phyloP scores from a whole-genome alignment of 1,140 invertebrate species.

The Hypothenemus hampei region DNA sequence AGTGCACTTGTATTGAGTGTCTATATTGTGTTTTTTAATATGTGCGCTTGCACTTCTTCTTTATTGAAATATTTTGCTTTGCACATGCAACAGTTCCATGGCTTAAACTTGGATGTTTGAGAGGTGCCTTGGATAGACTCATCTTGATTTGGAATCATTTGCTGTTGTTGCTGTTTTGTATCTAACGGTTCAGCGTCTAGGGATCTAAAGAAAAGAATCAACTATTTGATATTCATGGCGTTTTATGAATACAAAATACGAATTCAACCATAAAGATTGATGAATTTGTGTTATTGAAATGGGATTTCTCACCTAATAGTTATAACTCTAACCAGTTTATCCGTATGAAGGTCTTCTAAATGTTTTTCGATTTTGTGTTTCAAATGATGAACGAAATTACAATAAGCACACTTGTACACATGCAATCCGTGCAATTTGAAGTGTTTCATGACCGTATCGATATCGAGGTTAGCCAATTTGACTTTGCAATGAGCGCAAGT shows the following conservation, averaged over 20 bases:
- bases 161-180: no score
- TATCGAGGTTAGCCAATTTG: constrained; percentile 34
- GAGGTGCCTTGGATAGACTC: no score
- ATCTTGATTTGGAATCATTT: no score
- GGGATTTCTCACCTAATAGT: constrained; percentile 18
- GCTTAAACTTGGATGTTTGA: constrained; percentile 51
- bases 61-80: constrained; percentile 56
- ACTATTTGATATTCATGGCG: no score
- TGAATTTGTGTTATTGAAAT: background rate
- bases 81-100: constrained; percentile 68
- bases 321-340: constrained; percentile 27
- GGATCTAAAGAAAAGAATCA: no score
- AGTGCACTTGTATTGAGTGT: constrained; percentile 62
- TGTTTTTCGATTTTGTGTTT: constrained; percentile 62
- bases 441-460: constrained; percentile 56
- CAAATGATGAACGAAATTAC: constrained; percentile 59
- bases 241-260: no score
- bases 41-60: constrained; percentile 56
- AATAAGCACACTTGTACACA: constrained; percentile 65
- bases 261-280: no score
- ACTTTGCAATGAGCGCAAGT: constrained; percentile 65
- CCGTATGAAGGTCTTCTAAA: constrained; percentile 56
- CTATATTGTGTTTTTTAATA: constrained; percentile 55
- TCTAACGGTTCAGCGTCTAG: no score
- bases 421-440: constrained; percentile 68